Evolutionary conservation across 2,888 invertebrate species (phyloP).

Genomic region (Agonopterix subpropinquella): DNA sequence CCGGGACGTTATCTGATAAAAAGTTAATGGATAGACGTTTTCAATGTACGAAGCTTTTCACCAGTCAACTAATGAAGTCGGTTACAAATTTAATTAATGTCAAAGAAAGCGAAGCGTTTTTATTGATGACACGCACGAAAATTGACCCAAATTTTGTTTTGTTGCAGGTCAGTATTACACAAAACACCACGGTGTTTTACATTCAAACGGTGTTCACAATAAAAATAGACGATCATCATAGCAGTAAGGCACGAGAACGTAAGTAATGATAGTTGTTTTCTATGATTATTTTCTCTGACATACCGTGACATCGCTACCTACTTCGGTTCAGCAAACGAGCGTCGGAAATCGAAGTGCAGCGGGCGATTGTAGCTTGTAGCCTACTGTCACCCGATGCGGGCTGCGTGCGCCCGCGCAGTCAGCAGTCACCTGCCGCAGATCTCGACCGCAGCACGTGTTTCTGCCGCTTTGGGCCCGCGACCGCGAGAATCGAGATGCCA

Average conservation of each 20-base stretch:
- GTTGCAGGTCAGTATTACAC: slow-evolving; percentile 42
- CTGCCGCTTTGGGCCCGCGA: not conserved
- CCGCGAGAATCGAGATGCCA: slow-evolving; percentile 19
- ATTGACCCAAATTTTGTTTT: slow-evolving; percentile 34
- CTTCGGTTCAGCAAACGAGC: slow-evolving; percentile 32
- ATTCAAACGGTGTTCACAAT: slow-evolving; percentile 43
- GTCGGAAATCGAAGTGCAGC: not conserved
- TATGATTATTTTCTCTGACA: slow-evolving; percentile 54
- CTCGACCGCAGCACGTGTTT: slow-evolving; percentile 41
- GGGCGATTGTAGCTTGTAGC: not conserved
- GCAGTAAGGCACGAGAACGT: slow-evolving; percentile 23
- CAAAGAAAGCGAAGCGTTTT: no score
- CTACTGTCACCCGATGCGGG: not conserved
- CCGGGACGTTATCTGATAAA: no score
- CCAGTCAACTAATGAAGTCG: no score
- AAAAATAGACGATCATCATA: slow-evolving; percentile 41
- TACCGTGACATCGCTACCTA: slow-evolving; percentile 56
- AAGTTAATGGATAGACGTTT: no score
- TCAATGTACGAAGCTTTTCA: no score
- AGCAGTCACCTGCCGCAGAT: slow-evolving; percentile 59
- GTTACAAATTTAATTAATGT: no score
- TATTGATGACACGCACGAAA: not conserved
- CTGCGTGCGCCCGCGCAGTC: not conserved
- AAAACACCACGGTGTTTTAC: slow-evolving; percentile 15
- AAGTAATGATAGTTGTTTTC: slow-evolving; percentile 53